Evolutionary conservation across 2,797 vertebrate species (phyloP), one percentile per base, ranked within the genome.

Genomic region (Coccyzus lansbergi): DNA sequence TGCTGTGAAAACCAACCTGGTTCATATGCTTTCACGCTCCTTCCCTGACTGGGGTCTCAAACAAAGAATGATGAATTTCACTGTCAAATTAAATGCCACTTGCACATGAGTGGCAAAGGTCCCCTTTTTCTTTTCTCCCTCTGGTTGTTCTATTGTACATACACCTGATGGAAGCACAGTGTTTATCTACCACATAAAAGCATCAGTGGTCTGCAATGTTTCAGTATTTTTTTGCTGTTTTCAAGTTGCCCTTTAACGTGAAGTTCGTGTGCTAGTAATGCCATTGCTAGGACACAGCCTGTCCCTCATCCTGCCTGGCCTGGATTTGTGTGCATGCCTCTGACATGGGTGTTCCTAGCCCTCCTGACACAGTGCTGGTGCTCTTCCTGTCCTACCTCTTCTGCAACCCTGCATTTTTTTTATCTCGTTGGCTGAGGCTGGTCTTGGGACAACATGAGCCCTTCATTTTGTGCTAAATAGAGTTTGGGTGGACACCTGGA

Each of bases 271-370:
- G 51, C 38, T n/a, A 71, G 71, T 51, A 34, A 34, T 64, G 55
- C 28, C 58, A 4, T 7, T 19, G 90, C 83, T 33, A 0, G 49
- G 65, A 89, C 82, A 86, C 84, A 90, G 59, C 11, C 25, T 64
- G 91, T 95, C 76, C 84, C 64, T 25, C 0, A 3, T 79, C 51
- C 63, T 1, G 25, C 71, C 56, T 51, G 55, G 9, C 29, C 52
- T 0, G 10, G 14, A 36, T 60, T 67, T 58, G 2, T 2, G 2
- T 44, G 56, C 8, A 11, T 1, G 2, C 6, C 1, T 1, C 46
- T 49, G 92, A 22, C 9, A 25, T 24, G 34, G 67, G 13, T 2
- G 26, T 55, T 79, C 55, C 72, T 74, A 48, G 46, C 49, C 59
- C 29, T 56, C 4, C 11, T 3, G 21, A 49, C 69, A 7, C 17